Evolutionary conservation across 1,140 invertebrate species (phyloP).

Genomic region (Diprion similis): DNA sequence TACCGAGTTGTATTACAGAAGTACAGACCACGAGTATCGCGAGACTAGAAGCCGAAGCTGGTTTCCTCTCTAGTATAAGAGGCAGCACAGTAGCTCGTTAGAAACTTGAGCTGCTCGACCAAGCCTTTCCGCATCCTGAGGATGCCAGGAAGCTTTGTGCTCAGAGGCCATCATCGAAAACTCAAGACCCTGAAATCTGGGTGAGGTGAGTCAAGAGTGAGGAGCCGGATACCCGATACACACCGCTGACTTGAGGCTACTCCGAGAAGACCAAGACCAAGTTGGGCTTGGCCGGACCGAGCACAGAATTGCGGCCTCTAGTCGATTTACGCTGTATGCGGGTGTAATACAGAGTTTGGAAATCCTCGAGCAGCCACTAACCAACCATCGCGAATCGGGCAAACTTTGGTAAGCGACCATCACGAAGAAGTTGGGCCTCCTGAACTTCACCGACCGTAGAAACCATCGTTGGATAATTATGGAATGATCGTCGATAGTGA

Average conservation of each 20-base stretch:
- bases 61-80: not conserved
- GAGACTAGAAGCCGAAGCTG: not conserved
- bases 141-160: not conserved
- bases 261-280: too few species aligned
- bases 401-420: too few species aligned
- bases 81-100: not conserved
- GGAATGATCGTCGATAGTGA: too few species aligned
- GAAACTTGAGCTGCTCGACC: not conserved
- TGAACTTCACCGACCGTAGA: too few species aligned
- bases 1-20: not conserved
- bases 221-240: not conserved
- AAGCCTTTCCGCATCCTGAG: too few species aligned
- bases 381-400: too few species aligned
- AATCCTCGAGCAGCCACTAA: too few species aligned
- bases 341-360: too few species aligned
- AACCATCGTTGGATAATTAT: too few species aligned
- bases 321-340: not conserved
- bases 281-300: not conserved
- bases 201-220: not conserved
- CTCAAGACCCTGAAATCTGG: not conserved
- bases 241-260: not conserved
- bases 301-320: not conserved
- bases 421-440: too few species aligned
- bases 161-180: not conserved
- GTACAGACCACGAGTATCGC: too few species aligned